phyloP scores from a whole-genome alignment of 2,888 invertebrate species.

The Ormia ochracea region DNA sequence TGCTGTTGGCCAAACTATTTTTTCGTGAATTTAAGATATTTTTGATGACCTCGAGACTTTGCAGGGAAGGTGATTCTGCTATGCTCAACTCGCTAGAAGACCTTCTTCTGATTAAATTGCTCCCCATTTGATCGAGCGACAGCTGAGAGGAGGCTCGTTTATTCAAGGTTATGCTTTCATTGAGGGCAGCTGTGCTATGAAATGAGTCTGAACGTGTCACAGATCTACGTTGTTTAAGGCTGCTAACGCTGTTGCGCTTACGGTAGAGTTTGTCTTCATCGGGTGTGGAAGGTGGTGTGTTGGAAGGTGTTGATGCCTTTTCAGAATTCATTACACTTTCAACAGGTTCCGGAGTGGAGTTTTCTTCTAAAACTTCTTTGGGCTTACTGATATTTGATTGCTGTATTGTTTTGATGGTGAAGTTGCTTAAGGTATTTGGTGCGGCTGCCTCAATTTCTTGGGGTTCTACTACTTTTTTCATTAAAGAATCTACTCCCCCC shows the following conservation, averaged over 20 bases:
- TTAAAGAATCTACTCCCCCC: constrained; percentile 69
- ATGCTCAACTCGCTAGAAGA: constrained; percentile 77
- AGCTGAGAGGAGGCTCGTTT: constrained; percentile 74
- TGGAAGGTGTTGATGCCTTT: not conserved
- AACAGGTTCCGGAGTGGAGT: not conserved
- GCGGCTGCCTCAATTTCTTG: constrained; percentile 70
- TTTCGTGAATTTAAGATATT: constrained; percentile 75
- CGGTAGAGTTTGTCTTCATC: constrained; percentile 67
- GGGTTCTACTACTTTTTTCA: constrained; percentile 65
- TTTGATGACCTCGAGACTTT: constrained; percentile 76
- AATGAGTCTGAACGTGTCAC: constrained; percentile 74
- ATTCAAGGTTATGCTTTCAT: constrained; percentile 52
- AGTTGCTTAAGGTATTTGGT: constrained; percentile 72
- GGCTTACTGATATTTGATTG: constrained; percentile 11
- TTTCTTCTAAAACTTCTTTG: constrained; percentile 23
- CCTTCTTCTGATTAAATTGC: constrained; percentile 68
- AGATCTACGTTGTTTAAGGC: constrained; percentile 62
- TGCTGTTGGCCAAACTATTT: constrained; percentile 71
- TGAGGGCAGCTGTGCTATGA: constrained; percentile 67
- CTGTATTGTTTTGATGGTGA: constrained; percentile 68
- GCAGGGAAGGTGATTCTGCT: constrained; percentile 75
- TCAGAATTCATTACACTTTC: not conserved
- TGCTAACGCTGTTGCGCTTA: constrained; percentile 65
- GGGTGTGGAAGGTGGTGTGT: constrained; percentile 25
- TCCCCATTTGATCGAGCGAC: constrained; percentile 68